Conservation (phyloP, 2,113 vertebrate genomes). For the Chionodraco myersi region DNA sequence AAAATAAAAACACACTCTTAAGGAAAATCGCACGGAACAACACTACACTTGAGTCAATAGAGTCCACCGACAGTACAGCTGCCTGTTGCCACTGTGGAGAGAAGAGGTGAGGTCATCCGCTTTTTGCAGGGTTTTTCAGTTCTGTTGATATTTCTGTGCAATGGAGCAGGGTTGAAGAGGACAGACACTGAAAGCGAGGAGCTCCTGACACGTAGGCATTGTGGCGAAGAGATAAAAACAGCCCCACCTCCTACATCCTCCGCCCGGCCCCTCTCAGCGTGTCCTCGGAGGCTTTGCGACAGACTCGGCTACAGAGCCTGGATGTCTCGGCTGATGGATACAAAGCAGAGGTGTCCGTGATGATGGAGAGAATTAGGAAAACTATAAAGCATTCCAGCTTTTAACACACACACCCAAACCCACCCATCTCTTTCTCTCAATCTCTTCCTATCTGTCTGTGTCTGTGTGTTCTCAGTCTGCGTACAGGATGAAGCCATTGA, state of each 20-base stretch:
- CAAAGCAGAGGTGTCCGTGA: conserved; percentile 77
- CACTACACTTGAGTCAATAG: conserved; percentile 68
- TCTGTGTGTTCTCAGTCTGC: conserved; percentile 87
- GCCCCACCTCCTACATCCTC: conserved; percentile 39
- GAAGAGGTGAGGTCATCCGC: conserved; percentile 66
- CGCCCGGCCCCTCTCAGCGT: conserved; percentile 50
- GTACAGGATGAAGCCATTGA: conserved; percentile 99
- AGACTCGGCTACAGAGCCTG: conserved; percentile 64
- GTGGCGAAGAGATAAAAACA: conserved; percentile 43
- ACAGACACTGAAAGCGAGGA: conserved; percentile 65
- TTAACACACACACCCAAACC: conserved; percentile 59
- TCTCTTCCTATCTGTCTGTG: conserved; percentile 53
- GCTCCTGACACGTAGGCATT: conserved; percentile 58
- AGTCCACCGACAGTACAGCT: conserved; percentile 57
- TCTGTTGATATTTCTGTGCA: conserved; percentile 66
- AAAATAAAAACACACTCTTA: conserved; percentile 81
- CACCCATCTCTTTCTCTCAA: conserved; percentile 44
- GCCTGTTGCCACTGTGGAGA: conserved; percentile 54
- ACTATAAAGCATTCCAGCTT: conserved; percentile 74
- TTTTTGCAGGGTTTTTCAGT: conserved; percentile 66
- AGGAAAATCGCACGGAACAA: conserved; percentile 74
- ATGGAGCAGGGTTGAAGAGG: conserved; percentile 69
- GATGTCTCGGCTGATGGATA: conserved; percentile 68
- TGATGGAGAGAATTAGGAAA: conserved; percentile 79
- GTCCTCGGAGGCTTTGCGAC: conserved; percentile 67